Conservation (phyloP, 2,113 vertebrate species). For the Maccullochella peelii region DNA sequence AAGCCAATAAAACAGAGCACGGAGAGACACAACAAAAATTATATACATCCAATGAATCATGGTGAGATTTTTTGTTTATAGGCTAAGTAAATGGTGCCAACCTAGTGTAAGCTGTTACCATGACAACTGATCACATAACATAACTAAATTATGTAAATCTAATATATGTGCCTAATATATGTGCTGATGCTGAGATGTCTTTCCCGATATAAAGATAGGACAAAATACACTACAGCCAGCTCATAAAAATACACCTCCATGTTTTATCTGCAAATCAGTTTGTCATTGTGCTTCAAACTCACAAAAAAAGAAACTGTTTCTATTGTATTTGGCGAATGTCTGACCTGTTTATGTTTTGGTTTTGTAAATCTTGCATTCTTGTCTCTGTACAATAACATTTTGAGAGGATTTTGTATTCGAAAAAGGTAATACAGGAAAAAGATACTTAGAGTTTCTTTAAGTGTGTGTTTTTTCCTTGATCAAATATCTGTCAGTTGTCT, state of each 20-base stretch:
- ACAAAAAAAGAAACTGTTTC: not conserved
- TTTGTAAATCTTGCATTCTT: conserved; percentile 11
- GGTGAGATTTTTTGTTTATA: not conserved
- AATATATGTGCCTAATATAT: not conserved
- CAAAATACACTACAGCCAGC: not conserved
- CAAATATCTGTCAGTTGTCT: conserved; percentile 64
- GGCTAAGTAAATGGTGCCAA: conserved; percentile 1
- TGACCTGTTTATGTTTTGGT: conserved; percentile 16
- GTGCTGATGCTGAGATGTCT: conserved; percentile 9
- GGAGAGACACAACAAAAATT: not conserved
- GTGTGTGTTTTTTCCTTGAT: conserved; percentile 44
- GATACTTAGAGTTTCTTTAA: conserved; percentile 20
- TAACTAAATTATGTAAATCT: conserved; percentile 12
- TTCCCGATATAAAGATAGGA: not conserved
- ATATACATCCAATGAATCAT: not conserved
- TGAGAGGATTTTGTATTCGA: not conserved
- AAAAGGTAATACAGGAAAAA: not conserved
- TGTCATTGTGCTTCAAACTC: conserved; percentile 22
- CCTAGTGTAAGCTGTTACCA: not conserved
- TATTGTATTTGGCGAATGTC: not conserved
- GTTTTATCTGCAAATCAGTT: conserved; percentile 5
- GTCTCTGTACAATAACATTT: conserved; percentile 11
- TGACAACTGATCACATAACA: conserved; percentile 4
- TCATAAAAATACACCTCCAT: conserved; percentile 6
- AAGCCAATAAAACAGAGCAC: not conserved